A percentile compares a stretch with the other conserved stretches of the same genome.
Conservation (phyloP, 2,113 vertebrate genomes). For the Microcebus murinus region DNA sequence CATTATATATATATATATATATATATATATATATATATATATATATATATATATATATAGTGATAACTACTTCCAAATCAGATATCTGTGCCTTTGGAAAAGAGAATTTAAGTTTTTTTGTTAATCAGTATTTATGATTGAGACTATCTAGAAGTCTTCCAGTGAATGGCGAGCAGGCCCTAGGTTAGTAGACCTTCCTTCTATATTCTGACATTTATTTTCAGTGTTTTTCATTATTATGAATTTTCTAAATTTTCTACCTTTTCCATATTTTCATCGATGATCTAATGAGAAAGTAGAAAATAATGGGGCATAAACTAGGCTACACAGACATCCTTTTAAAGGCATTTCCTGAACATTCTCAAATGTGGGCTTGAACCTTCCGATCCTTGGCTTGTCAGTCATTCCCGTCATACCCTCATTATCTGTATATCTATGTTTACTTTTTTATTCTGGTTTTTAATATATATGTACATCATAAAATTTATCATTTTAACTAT, state of each 20-base stretch:
- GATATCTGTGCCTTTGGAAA: background rate
- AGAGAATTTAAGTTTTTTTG: background rate
- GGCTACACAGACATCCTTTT: background rate
- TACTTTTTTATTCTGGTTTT: background rate
- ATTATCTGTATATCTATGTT: background rate
- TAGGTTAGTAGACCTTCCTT: background rate
- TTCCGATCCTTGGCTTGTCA: background rate
- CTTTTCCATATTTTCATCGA: background rate
- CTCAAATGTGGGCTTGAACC: background rate
- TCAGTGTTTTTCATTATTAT: background rate
- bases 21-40: no score
- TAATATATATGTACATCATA: background rate
- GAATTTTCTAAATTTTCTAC: background rate
- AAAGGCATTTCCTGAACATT: background rate
- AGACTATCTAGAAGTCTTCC: background rate
- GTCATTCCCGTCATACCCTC: background rate
- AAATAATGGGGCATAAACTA: background rate
- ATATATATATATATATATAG: no score
- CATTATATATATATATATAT: no score
- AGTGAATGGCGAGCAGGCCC: background rate
- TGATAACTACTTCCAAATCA: background rate
- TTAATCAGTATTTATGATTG: background rate
- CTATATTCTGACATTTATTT: background rate
- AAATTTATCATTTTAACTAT: background rate
- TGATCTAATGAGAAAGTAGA: background rate